Evolutionary conservation across 2,797 vertebrate genomes (phyloP).

Genomic region (Melanotaenia maccullochi): DNA sequence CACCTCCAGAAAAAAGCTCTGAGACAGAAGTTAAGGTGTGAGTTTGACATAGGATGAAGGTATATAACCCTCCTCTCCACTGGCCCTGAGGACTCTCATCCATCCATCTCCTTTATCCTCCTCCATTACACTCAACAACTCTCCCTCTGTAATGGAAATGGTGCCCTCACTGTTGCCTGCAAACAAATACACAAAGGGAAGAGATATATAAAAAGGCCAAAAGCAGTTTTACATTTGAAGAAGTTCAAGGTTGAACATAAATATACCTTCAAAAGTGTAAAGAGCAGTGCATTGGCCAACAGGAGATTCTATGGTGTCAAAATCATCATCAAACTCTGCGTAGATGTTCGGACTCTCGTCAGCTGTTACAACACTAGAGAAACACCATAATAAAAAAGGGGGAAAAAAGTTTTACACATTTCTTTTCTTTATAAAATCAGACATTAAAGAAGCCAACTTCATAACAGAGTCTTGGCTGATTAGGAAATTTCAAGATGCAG

Average conservation of each 20-base stretch:
- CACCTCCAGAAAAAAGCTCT: slow-evolving; percentile 38
- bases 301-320: slow-evolving; percentile 80
- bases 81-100: slow-evolving; percentile 84
- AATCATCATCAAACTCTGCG: slow-evolving; percentile 87
- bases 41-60: slow-evolving; percentile 87
- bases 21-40: slow-evolving; percentile 41
- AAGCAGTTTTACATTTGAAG: slow-evolving; percentile 2
- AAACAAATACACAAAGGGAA: slow-evolving; percentile 27
- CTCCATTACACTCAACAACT: slow-evolving; percentile 85
- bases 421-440: not conserved
- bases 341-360: slow-evolving; percentile 75
- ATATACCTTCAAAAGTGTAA: slow-evolving; percentile 87
- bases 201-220: not conserved
- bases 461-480: not conserved
- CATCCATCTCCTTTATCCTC: slow-evolving; percentile 90
- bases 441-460: not conserved
- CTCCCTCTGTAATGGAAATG: slow-evolving; percentile 84
- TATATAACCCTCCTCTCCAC: slow-evolving; percentile 87
- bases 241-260: not conserved
- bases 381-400: slow-evolving; percentile 7
- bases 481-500: not conserved
- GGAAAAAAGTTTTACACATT: not conserved
- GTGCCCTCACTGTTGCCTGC: slow-evolving; percentile 87
- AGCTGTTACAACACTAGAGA: slow-evolving; percentile 68
- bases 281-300: slow-evolving; percentile 86